Evolutionary conservation across 2,797 vertebrate genomes (phyloP).

Genomic region (Meriones psammophilus): DNA sequence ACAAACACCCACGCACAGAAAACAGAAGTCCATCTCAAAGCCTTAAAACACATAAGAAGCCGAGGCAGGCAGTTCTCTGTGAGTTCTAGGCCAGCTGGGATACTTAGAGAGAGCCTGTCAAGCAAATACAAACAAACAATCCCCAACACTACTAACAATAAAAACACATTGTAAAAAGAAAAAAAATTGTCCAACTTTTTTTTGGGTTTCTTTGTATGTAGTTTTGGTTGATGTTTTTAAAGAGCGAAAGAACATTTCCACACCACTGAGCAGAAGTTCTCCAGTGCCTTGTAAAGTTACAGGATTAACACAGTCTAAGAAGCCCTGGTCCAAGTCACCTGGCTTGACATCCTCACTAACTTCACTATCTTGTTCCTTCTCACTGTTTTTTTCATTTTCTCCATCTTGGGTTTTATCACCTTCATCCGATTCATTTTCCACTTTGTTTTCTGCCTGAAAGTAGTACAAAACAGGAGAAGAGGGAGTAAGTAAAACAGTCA

Average conservation of each 20-base stretch:
- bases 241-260: neutral
- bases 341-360: conserved; percentile 84
- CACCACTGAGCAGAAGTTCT: neutral
- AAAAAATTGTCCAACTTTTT: neutral
- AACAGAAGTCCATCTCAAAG: neutral
- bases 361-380: conserved; percentile 87
- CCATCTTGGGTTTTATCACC: conserved; percentile 86
- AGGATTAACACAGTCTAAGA: neutral
- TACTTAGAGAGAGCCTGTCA: neutral
- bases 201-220: too few relatives aligned
- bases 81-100: neutral
- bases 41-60: neutral
- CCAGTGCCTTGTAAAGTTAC: neutral
- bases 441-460: conserved; percentile 87
- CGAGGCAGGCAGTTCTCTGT: neutral
- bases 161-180: neutral
- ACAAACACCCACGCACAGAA: neutral
- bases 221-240: neutral
- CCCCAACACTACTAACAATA: neutral
- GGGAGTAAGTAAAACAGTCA: neutral
- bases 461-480: neutral
- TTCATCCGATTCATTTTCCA: conserved; percentile 86
- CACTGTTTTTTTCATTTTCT: conserved; percentile 85
- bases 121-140: neutral
- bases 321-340: conserved; percentile 82